Percentiles rank a stretch among this genome's conserved stretches.
These are phyloP conservation scores for Spodoptera littoralis DNA, from an alignment of 2,888 invertebrate genomes.

Conservation along the genomic window DNA sequence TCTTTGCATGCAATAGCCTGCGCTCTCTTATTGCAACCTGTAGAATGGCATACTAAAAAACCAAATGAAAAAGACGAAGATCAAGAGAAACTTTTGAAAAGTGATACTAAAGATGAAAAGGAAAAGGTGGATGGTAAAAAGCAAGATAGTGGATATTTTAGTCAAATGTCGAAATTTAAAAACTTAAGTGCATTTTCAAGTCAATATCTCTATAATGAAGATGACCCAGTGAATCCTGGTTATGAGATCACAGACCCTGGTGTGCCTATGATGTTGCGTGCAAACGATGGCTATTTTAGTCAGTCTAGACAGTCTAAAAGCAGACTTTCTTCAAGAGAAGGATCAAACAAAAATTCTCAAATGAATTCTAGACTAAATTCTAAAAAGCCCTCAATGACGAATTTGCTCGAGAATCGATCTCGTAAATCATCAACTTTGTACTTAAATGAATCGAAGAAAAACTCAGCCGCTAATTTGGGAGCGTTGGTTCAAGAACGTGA, in stretches of 20 bases:
- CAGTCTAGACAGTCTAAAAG: constrained; percentile 84
- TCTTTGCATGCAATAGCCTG: constrained; percentile 91
- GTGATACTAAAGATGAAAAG: constrained; percentile 52
- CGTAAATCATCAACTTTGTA: constrained; percentile 83
- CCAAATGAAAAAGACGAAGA: constrained; percentile 64
- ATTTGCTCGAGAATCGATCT: constrained; percentile 81
- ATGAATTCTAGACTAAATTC: constrained; percentile 83
- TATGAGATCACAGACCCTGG: constrained; percentile 91
- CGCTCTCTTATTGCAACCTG: constrained; percentile 92
- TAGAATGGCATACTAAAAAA: constrained; percentile 91
- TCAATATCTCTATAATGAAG: constrained; percentile 90
- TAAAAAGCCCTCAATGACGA: constrained; percentile 84
- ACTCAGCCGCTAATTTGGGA: constrained; percentile 79
- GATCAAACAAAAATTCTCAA: constrained; percentile 82
- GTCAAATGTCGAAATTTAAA: constrained; percentile 78
- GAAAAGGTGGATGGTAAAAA: constrained; percentile 62
- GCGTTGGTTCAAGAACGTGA: constrained; percentile 76
- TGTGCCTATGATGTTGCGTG: constrained; percentile 90
- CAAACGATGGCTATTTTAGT: constrained; percentile 90
- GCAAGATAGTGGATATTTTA: constrained; percentile 80
- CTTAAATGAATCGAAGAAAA: constrained; percentile 86
- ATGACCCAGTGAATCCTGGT: constrained; percentile 89
- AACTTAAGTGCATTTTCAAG: constrained; percentile 88
- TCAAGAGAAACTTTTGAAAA: constrained; percentile 69
- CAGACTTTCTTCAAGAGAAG: constrained; percentile 79